Evolutionary conservation across 2,888 invertebrate genomes (phyloP).

Genomic region (Ectemnius lituratus): DNA sequence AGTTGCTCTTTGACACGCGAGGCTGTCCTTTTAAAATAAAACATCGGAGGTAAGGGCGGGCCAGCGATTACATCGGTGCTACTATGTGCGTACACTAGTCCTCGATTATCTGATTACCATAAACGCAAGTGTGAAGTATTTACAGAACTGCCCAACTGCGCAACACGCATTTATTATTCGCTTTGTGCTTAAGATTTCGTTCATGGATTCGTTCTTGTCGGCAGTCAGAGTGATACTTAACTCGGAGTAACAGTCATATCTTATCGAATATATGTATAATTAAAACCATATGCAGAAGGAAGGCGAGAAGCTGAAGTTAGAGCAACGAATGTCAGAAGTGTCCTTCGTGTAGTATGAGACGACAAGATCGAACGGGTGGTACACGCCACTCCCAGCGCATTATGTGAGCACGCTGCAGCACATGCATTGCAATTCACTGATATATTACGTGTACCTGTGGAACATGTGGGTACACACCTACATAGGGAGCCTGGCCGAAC

Average conservation of each 20-base stretch:
- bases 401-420: conserved; percentile 50
- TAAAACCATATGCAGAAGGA: not conserved
- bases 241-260: too few species aligned
- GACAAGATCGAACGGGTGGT: conserved; percentile 45
- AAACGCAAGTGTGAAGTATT: not conserved
- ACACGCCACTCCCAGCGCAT: conserved; percentile 60
- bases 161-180: too few species aligned
- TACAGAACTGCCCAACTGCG: too few species aligned
- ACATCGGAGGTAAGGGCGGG: conserved; percentile 19
- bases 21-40: conserved; percentile 28
- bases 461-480: conserved; percentile 51
- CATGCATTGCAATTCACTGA: conserved; percentile 48
- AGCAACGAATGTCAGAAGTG: conserved; percentile 9
- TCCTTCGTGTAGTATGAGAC: conserved; percentile 30
- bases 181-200: too few species aligned
- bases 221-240: too few species aligned
- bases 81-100: not conserved
- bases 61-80: not conserved
- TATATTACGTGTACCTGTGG: conserved; percentile 52
- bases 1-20: conserved; percentile 50
- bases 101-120: conserved; percentile 22
- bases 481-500: conserved; percentile 45
- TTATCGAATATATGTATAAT: not conserved
- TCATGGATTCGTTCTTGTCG: too few species aligned
- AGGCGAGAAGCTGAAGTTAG: not conserved